Evolutionary conservation across 64 coral and sea anemone genomes (phyloP), one percentile per base, ranked within the genome.

Genomic region (Montipora cactus): DNA sequence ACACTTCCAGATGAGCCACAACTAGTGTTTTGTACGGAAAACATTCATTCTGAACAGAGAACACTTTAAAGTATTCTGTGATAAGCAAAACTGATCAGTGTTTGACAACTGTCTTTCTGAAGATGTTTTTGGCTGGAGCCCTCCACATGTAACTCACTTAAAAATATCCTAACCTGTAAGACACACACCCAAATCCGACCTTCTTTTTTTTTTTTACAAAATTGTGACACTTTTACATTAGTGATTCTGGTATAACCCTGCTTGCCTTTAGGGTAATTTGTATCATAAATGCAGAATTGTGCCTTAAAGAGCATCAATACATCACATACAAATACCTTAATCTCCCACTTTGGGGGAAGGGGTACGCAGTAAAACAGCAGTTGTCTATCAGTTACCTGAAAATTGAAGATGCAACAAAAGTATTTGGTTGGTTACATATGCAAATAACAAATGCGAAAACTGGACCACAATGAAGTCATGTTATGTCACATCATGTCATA

Each of bases 291-390:
- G 28, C 78, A 48, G 16, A 44, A 48, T 44, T 37, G 2, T 37
- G 37, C 37, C 37, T 37, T 37, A 37, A 37, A 37, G 37, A 37
- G 37, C 7, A 74, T 50, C 1, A 64, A 64, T 14, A 64, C 6
- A 2, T 16, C 44, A 81, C 14, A 18, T 59, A 10, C 6, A 11
- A 76, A 57, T 67, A 99, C 97, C 94, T 99, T 88, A 16, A 99
- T 61, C 75, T 50, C 91, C 97, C 97, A 99, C 47, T 23, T 85
- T 25, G 97, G 79, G 55, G 95, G 97, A 67, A 94, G 79, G 14
- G 89, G 85, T 0, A 94, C 68, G 76, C 92, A 94, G 92, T 99
- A 95, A 75, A 99, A 99, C 66, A 99, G 79, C n/a, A 51, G 47
- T 55, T 91, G 95, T 14, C 95, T 83, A 2, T 68, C 78, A 47